Conservation (phyloP, 2,797 vertebrate species). For the Pampus argenteus region DNA sequence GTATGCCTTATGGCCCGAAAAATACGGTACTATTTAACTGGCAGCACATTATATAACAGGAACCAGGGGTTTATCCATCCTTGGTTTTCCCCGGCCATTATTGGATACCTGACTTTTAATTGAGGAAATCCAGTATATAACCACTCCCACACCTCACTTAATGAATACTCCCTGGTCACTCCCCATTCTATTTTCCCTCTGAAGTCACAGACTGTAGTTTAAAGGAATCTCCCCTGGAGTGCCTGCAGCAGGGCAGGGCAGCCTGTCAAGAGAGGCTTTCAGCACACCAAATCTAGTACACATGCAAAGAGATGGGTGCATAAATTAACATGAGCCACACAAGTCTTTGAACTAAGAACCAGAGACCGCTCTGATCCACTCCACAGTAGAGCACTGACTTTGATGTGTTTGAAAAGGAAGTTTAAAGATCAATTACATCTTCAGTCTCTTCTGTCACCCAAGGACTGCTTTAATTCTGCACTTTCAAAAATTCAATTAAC, state of each 20-base stretch:
- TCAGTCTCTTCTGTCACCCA: conserved; percentile 39
- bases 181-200: conserved; percentile 3
- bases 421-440: conserved; percentile 50
- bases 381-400: conserved; percentile 42
- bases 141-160: background rate
- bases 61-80: no score
- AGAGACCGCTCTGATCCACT: conserved; percentile 49
- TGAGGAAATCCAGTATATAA: no score
- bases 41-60: no score
- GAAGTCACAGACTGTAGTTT: conserved; percentile 24
- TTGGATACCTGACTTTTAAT: no score
- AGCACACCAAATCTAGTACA: background rate
- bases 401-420: conserved; percentile 66
- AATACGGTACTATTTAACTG: no score
- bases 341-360: conserved; percentile 62
- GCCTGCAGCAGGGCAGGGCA: conserved; percentile 2
- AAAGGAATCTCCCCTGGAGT: conserved; percentile 20
- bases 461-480: conserved; percentile 35
- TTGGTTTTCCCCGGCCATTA: no score
- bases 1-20: no score
- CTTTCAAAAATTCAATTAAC: conserved; percentile 50
- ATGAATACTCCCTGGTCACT: conserved; percentile 12
- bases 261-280: conserved; percentile 30
- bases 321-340: conserved; percentile 57
- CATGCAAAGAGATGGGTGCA: conserved; percentile 44